These are phyloP conservation scores for Drosophila asahinai DNA, from an alignment of 1,140 invertebrate species.

Conservation along the genomic window DNA sequence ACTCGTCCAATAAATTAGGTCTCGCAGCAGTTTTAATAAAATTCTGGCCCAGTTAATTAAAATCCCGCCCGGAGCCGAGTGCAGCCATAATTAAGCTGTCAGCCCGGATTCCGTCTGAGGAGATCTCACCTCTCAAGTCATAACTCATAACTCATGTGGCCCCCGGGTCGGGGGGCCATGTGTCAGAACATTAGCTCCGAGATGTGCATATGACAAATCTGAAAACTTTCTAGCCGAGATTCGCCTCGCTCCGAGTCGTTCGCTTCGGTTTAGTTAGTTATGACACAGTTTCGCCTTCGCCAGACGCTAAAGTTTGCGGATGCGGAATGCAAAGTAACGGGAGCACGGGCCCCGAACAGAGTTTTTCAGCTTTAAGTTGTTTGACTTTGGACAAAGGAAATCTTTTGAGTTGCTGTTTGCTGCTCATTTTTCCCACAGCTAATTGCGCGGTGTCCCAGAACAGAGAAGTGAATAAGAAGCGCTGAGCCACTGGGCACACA, in stretches of 20 bases:
- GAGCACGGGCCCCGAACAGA: constrained; percentile 13
- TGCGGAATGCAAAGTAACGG: constrained; percentile 23
- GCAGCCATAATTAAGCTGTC: constrained; percentile 52
- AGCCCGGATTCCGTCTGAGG: constrained; percentile 19
- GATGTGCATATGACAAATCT: constrained; percentile 75
- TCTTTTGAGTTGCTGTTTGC: constrained; percentile 51
- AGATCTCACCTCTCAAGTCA: constrained; percentile 49
- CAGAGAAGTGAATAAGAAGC: constrained; percentile 47
- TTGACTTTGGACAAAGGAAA: constrained; percentile 60
- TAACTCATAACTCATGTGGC: constrained; percentile 47
- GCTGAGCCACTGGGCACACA: constrained; percentile 69
- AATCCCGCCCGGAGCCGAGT: constrained; percentile 23
- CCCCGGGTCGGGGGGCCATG: constrained; percentile 31
- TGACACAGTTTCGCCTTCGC: constrained; percentile 19
- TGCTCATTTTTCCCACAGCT: constrained; percentile 75
- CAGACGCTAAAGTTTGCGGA: constrained; percentile 57
- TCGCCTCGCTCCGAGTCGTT: constrained; percentile 28
- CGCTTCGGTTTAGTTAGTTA: constrained; percentile 10
- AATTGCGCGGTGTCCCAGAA: constrained; percentile 71
- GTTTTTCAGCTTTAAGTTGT: constrained; percentile 60
- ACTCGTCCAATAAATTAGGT: constrained; percentile 37
- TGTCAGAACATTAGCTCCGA: constrained; percentile 62
- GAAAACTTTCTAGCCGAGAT: constrained; percentile 68
- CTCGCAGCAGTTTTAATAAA: constrained; percentile 27
- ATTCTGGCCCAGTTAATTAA: constrained; percentile 41